A percentile compares a stretch with the other conserved stretches of the same genome.
phyloP scores from a whole-genome alignment of 1,140 invertebrate genomes.

The Plectus sambesii region DNA sequence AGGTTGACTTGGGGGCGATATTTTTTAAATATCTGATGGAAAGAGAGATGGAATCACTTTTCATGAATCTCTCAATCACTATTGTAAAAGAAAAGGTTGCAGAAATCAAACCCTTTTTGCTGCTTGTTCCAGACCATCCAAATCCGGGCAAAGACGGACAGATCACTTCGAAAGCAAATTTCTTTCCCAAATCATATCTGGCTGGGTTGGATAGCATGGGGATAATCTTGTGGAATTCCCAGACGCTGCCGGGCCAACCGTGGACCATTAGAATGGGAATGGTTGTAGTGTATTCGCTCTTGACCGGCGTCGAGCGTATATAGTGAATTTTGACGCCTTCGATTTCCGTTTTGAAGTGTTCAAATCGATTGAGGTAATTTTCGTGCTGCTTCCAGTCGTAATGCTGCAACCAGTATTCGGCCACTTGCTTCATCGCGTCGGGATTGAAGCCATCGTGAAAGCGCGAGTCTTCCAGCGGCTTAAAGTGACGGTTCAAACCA shows the following conservation, averaged over 20 bases:
- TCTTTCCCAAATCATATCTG: too few species aligned
- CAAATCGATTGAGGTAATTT: constrained; percentile 57
- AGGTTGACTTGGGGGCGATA: too few species aligned
- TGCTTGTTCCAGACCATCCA: constrained; percentile 63
- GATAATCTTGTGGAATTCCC: constrained; percentile 71
- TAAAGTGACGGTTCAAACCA: constrained; percentile 50
- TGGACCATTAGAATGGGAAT: constrained; percentile 65
- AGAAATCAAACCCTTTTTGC: constrained; percentile 49
- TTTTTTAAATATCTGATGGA: too few species aligned
- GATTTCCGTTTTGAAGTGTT: constrained; percentile 59
- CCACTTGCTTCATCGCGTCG: constrained; percentile 57
- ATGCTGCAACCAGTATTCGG: constrained; percentile 62
- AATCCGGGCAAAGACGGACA: constrained; percentile 69
- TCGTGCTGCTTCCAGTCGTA: constrained; percentile 65
- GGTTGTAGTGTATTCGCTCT: too few species aligned
- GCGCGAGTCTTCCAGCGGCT: constrained; percentile 57
- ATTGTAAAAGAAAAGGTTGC: too few species aligned
- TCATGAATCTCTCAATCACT: too few species aligned
- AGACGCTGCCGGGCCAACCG: constrained; percentile 77
- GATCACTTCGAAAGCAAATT: constrained; percentile 66
- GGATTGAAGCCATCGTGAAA: constrained; percentile 69
- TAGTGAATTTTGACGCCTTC: constrained; percentile 60
- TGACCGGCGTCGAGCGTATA: not conserved
- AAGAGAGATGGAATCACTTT: too few species aligned
- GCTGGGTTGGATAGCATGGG: constrained; percentile 56